Percentiles rank a stretch among this genome's conserved stretches.
Conservation (phyloP, 2,113 vertebrate species). For the Serilophus lunatus region DNA sequence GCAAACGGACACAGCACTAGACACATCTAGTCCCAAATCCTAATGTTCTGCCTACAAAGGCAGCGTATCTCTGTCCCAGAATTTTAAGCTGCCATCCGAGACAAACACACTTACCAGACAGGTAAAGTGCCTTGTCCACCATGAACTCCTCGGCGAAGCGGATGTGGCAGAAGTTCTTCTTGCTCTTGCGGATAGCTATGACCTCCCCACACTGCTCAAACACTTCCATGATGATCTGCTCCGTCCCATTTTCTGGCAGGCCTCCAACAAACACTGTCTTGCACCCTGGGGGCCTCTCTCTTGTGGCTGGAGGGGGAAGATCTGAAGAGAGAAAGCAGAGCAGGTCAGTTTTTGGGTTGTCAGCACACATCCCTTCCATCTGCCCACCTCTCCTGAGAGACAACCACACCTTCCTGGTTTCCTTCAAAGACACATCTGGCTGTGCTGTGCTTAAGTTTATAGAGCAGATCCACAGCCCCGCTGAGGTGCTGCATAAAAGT, state of each 20-base stretch:
- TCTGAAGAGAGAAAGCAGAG: constrained; percentile 71
- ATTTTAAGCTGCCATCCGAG: not conserved
- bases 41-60: not conserved
- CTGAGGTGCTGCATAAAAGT: not conserved
- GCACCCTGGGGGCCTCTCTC: constrained; percentile 93
- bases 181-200: constrained; percentile 93
- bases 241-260: constrained; percentile 87
- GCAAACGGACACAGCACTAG: not conserved
- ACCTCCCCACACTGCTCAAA: constrained; percentile 95
- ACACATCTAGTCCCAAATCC: not conserved
- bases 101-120: constrained; percentile 80
- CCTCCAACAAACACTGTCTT: constrained; percentile 97
- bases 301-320: constrained; percentile 89
- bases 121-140: constrained; percentile 92
- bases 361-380: not conserved
- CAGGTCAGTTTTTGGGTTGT: not conserved
- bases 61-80: not conserved
- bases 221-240: constrained; percentile 92
- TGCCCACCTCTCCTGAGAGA: not conserved
- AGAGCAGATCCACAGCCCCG: not conserved
- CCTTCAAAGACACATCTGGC: not conserved
- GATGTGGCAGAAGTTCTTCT: constrained; percentile 97
- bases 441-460: fast-evolving
- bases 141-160: constrained; percentile 91
- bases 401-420: not conserved